These are phyloP conservation scores for Takifugu flavidus DNA, from an alignment of 2,113 vertebrate species.

Conservation along the genomic window DNA sequence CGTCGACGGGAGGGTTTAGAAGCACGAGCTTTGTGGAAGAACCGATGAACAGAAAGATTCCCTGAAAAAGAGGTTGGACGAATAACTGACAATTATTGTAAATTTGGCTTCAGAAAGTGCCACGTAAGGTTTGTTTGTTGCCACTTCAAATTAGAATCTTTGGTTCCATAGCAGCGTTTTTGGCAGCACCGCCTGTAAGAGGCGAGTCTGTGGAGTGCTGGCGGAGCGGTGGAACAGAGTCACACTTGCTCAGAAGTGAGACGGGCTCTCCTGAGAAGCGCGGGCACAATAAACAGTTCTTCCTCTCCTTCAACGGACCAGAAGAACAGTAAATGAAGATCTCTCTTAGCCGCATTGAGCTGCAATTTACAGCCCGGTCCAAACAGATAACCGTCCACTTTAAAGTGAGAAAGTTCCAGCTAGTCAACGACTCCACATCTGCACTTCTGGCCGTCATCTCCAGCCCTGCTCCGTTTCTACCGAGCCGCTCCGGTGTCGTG, in stretches of 20 bases:
- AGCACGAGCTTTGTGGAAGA: too few relatives aligned
- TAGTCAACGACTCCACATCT: not conserved
- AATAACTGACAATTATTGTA: too few relatives aligned
- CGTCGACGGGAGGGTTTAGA: too few relatives aligned
- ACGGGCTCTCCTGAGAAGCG: conserved; percentile 22
- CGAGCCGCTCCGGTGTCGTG: not conserved
- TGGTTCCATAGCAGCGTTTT: conserved; percentile 27
- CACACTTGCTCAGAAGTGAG: conserved; percentile 23
- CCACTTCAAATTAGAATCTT: conserved; percentile 14
- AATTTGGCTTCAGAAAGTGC: not conserved
- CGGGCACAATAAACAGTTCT: conserved; percentile 15
- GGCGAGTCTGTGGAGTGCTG: conserved; percentile 24
- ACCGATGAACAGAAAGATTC: too few relatives aligned
- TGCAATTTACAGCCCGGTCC: conserved; percentile 2
- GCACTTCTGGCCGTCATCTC: not conserved
- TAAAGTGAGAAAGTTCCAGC: not conserved
- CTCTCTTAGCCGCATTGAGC: not conserved
- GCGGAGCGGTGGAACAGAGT: conserved; percentile 27
- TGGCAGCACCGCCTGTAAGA: conserved; percentile 17
- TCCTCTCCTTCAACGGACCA: conserved; percentile 19
- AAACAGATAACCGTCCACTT: not conserved
- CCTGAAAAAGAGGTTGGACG: too few relatives aligned
- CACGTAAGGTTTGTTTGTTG: conserved; percentile 15
- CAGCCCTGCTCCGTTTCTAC: not conserved
- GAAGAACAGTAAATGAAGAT: conserved; percentile 19